Evolutionary conservation across 2,888 invertebrate species (phyloP).

Genomic region (Masnerella sp.): DNA sequence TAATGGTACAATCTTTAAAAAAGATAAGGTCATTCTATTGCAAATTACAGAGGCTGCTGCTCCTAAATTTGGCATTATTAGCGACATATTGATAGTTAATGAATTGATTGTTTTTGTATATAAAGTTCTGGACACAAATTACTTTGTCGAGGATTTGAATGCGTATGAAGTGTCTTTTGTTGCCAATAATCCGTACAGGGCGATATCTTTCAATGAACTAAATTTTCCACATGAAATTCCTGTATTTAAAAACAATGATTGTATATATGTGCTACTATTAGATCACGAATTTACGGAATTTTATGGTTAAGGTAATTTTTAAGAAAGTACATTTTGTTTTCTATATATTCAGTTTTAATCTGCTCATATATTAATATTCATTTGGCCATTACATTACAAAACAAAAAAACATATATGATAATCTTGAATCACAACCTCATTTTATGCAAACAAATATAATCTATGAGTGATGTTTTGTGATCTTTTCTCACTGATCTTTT

Average conservation of each 20-base stretch:
- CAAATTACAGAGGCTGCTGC: background rate
- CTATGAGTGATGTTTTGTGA: no score
- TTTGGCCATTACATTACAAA: no score
- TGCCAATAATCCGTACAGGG: background rate
- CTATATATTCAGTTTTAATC: no score
- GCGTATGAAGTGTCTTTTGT: conserved; percentile 21
- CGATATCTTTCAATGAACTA: conserved; percentile 4
- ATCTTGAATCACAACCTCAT: no score
- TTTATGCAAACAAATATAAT: no score
- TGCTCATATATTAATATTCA: no score
- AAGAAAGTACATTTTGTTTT: no score
- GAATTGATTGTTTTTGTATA: conserved; percentile 4
- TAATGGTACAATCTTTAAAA: conserved; percentile 12
- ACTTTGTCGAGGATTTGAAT: conserved; percentile 16
- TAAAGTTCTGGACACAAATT: conserved; percentile 20
- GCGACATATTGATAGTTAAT: conserved; percentile 21
- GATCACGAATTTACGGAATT: conserved; percentile 24
- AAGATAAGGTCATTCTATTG: conserved; percentile 14
- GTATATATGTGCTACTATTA: conserved; percentile 10
- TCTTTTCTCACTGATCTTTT: no score
- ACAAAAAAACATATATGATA: no score
- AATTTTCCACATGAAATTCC: conserved; percentile 27
- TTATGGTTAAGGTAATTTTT: conserved; percentile 21
- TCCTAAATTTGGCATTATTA: conserved; percentile 20
- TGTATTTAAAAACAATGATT: background rate